Percentiles rank a stretch among this genome's conserved stretches.
Evolutionary conservation across 2,888 invertebrate species (phyloP).

Genomic region (Pristionchus fissidentatus): DNA sequence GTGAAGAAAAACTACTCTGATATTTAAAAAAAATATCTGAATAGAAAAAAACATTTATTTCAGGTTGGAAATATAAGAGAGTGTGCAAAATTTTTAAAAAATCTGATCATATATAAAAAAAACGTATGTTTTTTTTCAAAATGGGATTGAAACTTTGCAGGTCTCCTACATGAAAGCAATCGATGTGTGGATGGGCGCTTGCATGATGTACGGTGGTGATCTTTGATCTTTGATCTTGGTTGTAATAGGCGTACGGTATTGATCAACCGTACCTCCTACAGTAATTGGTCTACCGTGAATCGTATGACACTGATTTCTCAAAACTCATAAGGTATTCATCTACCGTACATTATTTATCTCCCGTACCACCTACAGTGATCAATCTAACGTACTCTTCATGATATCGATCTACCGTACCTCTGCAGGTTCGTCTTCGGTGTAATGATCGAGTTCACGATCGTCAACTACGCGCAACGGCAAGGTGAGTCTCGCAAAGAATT

Average conservation of each 20-base stretch:
- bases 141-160: constrained; percentile 50
- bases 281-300: not conserved
- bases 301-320: not conserved
- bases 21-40: not conserved
- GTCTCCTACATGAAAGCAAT: constrained; percentile 70
- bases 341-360: too few species aligned
- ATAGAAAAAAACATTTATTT: not conserved
- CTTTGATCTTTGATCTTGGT: constrained; percentile 5
- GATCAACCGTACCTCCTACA: not conserved
- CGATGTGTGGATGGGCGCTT: constrained; percentile 72
- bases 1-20: too few species aligned
- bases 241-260: not conserved
- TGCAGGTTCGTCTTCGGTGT: constrained; percentile 68
- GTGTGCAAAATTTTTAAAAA: not conserved
- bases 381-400: not conserved
- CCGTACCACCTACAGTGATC: too few species aligned
- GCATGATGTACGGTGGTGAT: constrained; percentile 64
- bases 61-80: not conserved
- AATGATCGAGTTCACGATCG: constrained; percentile 71
- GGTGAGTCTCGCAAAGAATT: too few species aligned
- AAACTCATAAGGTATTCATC: not conserved
- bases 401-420: constrained; percentile 8
- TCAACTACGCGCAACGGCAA: constrained; percentile 68
- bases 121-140: not conserved
- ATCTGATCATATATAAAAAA: not conserved